A percentile compares a stretch with the other conserved stretches of the same genome.
phyloP scores from a whole-genome alignment of 2,888 invertebrate species.

The Slavum lentiscoides region DNA sequence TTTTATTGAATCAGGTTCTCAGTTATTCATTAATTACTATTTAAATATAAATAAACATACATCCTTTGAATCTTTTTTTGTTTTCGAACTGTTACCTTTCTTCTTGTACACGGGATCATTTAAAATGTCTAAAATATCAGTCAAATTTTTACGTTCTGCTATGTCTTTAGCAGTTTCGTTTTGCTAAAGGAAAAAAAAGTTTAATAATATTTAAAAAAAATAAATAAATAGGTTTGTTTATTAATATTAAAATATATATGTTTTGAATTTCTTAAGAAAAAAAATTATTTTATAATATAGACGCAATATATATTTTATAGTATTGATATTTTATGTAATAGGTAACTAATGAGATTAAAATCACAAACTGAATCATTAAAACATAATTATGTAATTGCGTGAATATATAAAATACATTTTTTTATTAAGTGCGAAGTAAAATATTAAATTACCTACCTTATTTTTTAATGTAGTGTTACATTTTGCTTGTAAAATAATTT shows the following conservation, averaged over 20 bases:
- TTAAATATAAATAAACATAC: constrained; percentile 5
- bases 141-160: constrained; percentile 80
- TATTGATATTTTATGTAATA: no score
- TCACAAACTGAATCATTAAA: no score
- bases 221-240: not conserved
- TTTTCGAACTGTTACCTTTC: constrained; percentile 23
- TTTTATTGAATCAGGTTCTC: not conserved
- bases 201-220: not conserved
- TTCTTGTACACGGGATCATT: constrained; percentile 58
- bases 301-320: no score
- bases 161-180: constrained; percentile 88
- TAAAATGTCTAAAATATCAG: constrained; percentile 81
- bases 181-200: constrained; percentile 63
- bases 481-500: constrained; percentile 85
- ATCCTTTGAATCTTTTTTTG: constrained; percentile 38
- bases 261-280: no score
- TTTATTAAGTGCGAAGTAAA: not conserved
- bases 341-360: no score
- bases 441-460: constrained; percentile 65
- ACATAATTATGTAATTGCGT: not conserved
- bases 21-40: not conserved
- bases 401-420: not conserved
- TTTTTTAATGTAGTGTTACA: constrained; percentile 74
- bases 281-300: no score
- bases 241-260: not conserved